Percentiles rank a stretch among this genome's conserved stretches.
These are phyloP conservation scores for Boloria euphrosyne DNA, from an alignment of 2,888 invertebrate species.

Conservation along the genomic window DNA sequence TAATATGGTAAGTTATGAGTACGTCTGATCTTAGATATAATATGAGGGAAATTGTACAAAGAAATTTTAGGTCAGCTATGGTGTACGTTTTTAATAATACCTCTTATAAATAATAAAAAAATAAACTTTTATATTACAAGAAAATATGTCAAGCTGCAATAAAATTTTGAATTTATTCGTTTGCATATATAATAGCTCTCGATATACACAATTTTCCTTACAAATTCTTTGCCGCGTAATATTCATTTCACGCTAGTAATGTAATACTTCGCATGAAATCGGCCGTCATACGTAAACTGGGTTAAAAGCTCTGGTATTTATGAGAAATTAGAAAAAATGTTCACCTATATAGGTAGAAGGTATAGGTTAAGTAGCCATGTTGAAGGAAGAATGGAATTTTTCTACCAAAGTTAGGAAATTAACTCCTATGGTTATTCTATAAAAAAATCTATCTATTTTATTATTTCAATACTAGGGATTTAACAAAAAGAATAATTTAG, in stretches of 20 bases:
- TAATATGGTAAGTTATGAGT: constrained; percentile 61
- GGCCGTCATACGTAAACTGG: constrained; percentile 54
- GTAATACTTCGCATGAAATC: constrained; percentile 43
- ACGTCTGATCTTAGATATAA: neutral
- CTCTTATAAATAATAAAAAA: too few species aligned
- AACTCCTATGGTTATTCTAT: neutral
- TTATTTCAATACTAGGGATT: too few species aligned
- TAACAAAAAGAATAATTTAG: too few species aligned
- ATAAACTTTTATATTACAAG: neutral
- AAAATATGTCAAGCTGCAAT: constrained; percentile 2
- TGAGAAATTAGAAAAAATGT: constrained; percentile 51
- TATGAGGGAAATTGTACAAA: too few species aligned
- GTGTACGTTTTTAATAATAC: too few species aligned
- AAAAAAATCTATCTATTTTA: too few species aligned
- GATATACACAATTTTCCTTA: constrained; percentile 20
- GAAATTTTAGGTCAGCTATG: too few species aligned
- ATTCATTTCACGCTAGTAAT: constrained; percentile 33
- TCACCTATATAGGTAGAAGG: constrained; percentile 10
- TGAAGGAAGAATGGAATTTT: constrained; percentile 24
- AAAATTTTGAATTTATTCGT: neutral
- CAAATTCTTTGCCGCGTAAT: constrained; percentile 29
- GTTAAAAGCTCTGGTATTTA: constrained; percentile 55
- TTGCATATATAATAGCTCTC: constrained; percentile 21
- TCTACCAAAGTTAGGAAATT: constrained; percentile 11
- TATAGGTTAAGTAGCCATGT: constrained; percentile 12